Evolutionary conservation across 1,140 invertebrate genomes (phyloP).

Genomic region (Penaeus japonicus): DNA sequence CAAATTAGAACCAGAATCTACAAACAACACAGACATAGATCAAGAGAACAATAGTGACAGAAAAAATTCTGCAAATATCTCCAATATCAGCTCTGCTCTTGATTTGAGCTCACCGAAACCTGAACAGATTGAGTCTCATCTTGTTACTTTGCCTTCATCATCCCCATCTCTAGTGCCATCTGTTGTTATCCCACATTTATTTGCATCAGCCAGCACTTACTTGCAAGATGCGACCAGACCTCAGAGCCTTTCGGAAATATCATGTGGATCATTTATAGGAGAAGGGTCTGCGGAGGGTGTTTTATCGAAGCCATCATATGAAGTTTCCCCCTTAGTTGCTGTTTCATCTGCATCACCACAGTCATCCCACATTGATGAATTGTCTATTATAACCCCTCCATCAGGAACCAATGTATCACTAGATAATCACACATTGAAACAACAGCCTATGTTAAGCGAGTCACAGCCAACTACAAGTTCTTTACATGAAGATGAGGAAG

Average conservation of each 20-base stretch:
- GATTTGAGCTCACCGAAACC: too few species aligned
- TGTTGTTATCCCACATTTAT: slow-evolving; percentile 17
- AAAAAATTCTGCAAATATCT: too few species aligned
- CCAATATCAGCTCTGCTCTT: too few species aligned
- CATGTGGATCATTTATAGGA: slow-evolving; percentile 10
- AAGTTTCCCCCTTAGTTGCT: not conserved
- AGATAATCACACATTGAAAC: not conserved
- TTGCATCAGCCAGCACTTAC: not conserved
- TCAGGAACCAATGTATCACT: not conserved
- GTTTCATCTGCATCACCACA: not conserved
- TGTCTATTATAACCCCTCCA: not conserved
- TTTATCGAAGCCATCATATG: not conserved
- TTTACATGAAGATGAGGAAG: slow-evolving; percentile 11
- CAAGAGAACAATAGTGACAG: too few species aligned
- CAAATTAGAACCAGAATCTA: too few species aligned
- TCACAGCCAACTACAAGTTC: not conserved
- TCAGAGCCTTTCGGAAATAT: slow-evolving; percentile 4
- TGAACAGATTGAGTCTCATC: not conserved
- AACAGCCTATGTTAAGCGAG: not conserved
- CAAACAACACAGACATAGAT: too few species aligned
- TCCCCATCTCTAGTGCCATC: not conserved
- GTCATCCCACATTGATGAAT: not conserved
- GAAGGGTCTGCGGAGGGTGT: not conserved
- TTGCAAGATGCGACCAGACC: not conserved
- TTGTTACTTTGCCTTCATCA: not conserved